A percentile compares a stretch with the other conserved stretches of the same genome.
phyloP scores from a whole-genome alignment of 2,113 vertebrate species.

The Echinops telfairi region DNA sequence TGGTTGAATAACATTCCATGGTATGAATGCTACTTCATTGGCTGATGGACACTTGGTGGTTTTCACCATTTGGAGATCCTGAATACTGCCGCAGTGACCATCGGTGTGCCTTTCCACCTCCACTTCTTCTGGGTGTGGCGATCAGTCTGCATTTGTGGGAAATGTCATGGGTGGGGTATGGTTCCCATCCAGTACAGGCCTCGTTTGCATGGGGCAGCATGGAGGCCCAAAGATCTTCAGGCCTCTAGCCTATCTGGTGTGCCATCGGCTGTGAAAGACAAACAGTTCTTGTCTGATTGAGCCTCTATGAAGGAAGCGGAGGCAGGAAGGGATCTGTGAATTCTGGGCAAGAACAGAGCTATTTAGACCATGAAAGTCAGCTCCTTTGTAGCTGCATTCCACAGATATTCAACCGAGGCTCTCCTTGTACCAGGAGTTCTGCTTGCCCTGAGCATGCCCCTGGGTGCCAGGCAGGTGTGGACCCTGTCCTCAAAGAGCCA shows the following conservation, averaged over 20 bases:
- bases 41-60: neutral
- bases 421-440: neutral
- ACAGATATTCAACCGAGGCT: neutral
- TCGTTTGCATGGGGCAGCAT: rapidly evolving
- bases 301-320: neutral
- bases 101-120: neutral
- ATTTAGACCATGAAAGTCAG: neutral
- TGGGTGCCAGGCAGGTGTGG: neutral
- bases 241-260: neutral
- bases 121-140: neutral
- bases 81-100: neutral
- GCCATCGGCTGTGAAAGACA: neutral
- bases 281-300: neutral
- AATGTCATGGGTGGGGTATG: neutral
- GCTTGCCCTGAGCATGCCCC: neutral
- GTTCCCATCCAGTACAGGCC: neutral
- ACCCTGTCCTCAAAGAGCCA: neutral
- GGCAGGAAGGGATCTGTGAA: neutral
- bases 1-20: neutral
- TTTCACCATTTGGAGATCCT: neutral
- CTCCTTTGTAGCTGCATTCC: neutral
- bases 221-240: neutral
- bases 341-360: neutral
- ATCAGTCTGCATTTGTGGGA: too few relatives aligned
- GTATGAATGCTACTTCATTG: neutral